Evolutionary conservation across 92 coral and sea anemone genomes (phyloP), one percentile per base, ranked within the genome.

Genomic region (Heteractis magnifica): DNA sequence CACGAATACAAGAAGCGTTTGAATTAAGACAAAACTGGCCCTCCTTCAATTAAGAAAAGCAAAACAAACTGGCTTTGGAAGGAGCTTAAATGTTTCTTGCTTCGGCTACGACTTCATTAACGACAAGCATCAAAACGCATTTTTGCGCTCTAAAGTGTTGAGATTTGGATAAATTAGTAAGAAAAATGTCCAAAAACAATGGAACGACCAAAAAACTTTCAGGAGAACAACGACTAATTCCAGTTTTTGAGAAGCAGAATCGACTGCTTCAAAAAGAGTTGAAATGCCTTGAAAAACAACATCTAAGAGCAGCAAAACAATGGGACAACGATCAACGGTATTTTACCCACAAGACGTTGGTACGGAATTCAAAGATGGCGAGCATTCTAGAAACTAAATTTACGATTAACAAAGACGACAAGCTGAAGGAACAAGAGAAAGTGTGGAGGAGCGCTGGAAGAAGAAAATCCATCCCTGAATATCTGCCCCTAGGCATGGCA

Each of bases 211-310:
- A 52, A 41, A 81, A 49, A 9, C 71, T 49, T 6, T 26, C 79
- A 41, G 44, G 44, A 34, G 86, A 83, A 64, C 80, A 74, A 26
- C 59, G 79, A 5, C 65, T 83, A 10, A 9, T 19, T 4, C 51
- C 75, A 16, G 76, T 76, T 50, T 84, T 84, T 77, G 82, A 84
- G n/a, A 64, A 77, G 68, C 87, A 84, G 52, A 84, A 84, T 19
- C 60, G 87, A 12, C 56, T 74, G 8, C 87, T 84, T 60, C 59
- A 76, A 75, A 71, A 76, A 60, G 81, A 84, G 15, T 16, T 76
- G 62, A 23, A 77, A 9, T 10, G 13, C 6, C 21, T 84, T 7
- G 82, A 84, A 59, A 76, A 77, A 51, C 76, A 84, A 74, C 79
- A 84, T 23, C 21, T 13, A 0, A 80, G 19, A 77, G 81, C 49